phyloP scores from a whole-genome alignment of 2,888 invertebrate genomes.

The Syrphus vitripennis region DNA sequence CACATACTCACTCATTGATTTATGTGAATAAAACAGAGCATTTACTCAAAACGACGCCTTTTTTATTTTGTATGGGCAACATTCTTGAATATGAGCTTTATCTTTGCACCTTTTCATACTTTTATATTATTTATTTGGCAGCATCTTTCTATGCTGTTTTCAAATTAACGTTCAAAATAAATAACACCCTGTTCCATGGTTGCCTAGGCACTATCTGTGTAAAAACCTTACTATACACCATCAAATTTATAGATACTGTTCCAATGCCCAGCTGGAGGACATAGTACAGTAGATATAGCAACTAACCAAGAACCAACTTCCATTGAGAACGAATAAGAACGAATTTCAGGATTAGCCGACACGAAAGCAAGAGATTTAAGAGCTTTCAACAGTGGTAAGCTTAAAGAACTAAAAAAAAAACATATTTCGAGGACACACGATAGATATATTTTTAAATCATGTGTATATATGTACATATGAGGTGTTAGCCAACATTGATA shows the following conservation, averaged over 20 bases:
- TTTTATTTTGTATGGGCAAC: no score
- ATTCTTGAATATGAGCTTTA: no score
- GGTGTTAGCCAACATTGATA: not conserved
- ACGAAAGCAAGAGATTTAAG: slow-evolving; percentile 81
- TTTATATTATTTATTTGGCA: no score
- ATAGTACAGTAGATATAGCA: not conserved
- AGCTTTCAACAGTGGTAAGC: slow-evolving; percentile 76
- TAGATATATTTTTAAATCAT: not conserved
- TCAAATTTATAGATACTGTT: slow-evolving; percentile 52
- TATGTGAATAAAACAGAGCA: no score
- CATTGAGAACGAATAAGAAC: slow-evolving; percentile 18
- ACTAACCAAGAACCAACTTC: no score
- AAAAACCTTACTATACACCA: no score
- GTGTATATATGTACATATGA: not conserved
- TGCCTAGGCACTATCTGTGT: slow-evolving; percentile 47
- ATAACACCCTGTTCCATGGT: slow-evolving; percentile 1
- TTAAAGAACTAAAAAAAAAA: slow-evolving; percentile 30
- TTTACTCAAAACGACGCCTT: no score
- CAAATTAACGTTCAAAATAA: not conserved
- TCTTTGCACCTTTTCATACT: no score
- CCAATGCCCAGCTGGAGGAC: slow-evolving; percentile 36
- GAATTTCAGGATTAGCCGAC: slow-evolving; percentile 79
- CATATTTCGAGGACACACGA: not conserved
- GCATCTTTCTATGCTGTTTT: no score
- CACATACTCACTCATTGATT: no score